Evolutionary conservation across 2,888 invertebrate species (phyloP).

Genomic region (Eupeodes latifasciatus): DNA sequence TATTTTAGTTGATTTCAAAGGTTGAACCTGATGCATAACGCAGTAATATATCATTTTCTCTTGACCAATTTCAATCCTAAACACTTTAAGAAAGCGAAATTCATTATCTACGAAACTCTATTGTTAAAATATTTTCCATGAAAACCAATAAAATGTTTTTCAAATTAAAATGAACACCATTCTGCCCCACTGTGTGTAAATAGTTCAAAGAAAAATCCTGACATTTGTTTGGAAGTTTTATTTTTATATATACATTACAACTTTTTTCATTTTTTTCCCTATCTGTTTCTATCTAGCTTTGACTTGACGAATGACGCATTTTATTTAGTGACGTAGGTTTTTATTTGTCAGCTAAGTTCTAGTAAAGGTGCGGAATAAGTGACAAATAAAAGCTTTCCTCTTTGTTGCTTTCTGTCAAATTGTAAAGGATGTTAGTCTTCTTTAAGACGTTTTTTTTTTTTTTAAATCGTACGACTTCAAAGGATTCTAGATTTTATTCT

Average conservation of each 20-base stretch:
- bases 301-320: conserved; percentile 68
- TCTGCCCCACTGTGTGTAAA: background rate
- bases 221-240: conserved; percentile 62
- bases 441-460: conserved; percentile 7
- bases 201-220: conserved; percentile 41
- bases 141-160: too few relatives aligned
- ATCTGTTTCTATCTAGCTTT: conserved; percentile 10
- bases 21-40: too few relatives aligned
- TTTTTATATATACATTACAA: background rate
- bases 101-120: too few relatives aligned
- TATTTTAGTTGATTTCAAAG: too few relatives aligned
- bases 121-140: too few relatives aligned
- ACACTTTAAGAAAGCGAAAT: too few relatives aligned
- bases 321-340: conserved; percentile 9
- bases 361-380: conserved; percentile 11
- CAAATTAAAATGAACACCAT: too few relatives aligned
- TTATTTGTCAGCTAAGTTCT: background rate
- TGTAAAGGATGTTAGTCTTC: background rate
- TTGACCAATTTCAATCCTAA: too few relatives aligned
- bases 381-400: conserved; percentile 30
- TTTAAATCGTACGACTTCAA: conserved; percentile 7
- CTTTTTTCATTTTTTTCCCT: conserved; percentile 17
- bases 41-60: too few relatives aligned
- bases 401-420: conserved; percentile 19
- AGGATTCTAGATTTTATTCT: background rate